Evolutionary conservation across 2,888 invertebrate genomes (phyloP).

Genomic region (Perdita meconis): DNA sequence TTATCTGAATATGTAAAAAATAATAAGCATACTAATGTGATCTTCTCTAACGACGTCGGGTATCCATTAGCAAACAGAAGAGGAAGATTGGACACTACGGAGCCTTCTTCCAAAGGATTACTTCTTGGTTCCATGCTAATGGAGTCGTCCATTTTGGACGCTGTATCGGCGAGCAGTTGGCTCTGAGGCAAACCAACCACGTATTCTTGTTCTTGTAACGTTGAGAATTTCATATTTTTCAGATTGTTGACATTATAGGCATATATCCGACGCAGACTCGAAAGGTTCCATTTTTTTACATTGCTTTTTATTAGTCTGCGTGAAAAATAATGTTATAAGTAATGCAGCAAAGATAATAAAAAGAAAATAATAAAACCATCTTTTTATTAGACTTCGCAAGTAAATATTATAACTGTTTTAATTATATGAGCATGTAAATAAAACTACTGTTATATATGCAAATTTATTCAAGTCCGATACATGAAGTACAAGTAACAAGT

Average conservation of each 20-base stretch:
- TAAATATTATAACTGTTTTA: background rate
- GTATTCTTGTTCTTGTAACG: constrained; percentile 78
- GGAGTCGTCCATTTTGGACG: constrained; percentile 77
- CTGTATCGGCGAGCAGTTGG: constrained; percentile 72
- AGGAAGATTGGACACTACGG: constrained; percentile 90
- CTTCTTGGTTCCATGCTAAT: constrained; percentile 73
- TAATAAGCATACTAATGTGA: constrained; percentile 83
- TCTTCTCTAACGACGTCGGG: constrained; percentile 88
- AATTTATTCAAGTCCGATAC: no score
- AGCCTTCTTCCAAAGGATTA: constrained; percentile 76
- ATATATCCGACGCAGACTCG: background rate
- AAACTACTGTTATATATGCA: no score
- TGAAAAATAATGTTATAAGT: constrained; percentile 13
- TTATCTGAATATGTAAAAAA: no score
- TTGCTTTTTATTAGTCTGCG: constrained; percentile 7
- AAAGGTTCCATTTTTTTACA: background rate
- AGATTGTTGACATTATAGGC: constrained; percentile 46
- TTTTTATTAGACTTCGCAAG: background rate
- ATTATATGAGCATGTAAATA: no score
- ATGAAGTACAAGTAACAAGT: no score
- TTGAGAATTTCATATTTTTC: constrained; percentile 76
- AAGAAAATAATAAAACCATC: no score
- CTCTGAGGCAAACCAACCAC: constrained; percentile 78
- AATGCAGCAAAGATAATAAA: background rate
- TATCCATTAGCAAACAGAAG: constrained; percentile 90